These are phyloP conservation scores for Cephus runcator DNA, from an alignment of 2,888 invertebrate species.

Conservation along the genomic window DNA sequence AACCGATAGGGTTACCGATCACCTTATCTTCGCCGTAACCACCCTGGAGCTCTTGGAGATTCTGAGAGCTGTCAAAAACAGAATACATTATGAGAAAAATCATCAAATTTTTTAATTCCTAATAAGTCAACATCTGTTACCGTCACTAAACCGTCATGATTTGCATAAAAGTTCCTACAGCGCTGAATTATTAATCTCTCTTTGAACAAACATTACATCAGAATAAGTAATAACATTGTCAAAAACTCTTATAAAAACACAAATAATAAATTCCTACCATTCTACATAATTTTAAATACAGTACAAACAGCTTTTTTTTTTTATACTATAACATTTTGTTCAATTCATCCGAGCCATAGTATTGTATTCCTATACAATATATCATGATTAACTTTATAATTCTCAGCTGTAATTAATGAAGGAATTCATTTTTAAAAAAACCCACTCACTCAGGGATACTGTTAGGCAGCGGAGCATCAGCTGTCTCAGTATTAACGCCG, in stretches of 20 bases:
- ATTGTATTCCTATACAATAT: background rate
- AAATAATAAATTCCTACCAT: background rate
- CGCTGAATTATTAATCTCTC: background rate
- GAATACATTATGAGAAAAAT: background rate
- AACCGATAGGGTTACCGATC: conserved; percentile 94
- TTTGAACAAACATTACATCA: background rate
- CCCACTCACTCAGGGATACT: conserved; percentile 57
- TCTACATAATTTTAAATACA: background rate
- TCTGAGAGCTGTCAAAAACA: conserved; percentile 54
- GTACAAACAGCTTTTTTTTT: background rate
- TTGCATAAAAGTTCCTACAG: background rate
- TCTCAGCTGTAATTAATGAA: background rate
- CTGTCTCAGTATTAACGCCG: conserved; percentile 73
- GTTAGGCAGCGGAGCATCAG: conserved; percentile 54
- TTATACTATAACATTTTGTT: background rate
- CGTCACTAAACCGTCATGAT: background rate
- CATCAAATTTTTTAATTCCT: background rate
- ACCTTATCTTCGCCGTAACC: conserved; percentile 78
- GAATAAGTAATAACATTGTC: background rate
- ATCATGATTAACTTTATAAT: background rate
- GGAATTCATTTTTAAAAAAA: background rate
- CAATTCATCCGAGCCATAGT: background rate
- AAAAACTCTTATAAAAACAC: background rate
- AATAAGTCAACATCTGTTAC: background rate
- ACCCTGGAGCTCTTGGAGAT: conserved; percentile 59